Evolutionary conservation across 2,888 invertebrate species (phyloP).

Genomic region (Orthosia incerta): DNA sequence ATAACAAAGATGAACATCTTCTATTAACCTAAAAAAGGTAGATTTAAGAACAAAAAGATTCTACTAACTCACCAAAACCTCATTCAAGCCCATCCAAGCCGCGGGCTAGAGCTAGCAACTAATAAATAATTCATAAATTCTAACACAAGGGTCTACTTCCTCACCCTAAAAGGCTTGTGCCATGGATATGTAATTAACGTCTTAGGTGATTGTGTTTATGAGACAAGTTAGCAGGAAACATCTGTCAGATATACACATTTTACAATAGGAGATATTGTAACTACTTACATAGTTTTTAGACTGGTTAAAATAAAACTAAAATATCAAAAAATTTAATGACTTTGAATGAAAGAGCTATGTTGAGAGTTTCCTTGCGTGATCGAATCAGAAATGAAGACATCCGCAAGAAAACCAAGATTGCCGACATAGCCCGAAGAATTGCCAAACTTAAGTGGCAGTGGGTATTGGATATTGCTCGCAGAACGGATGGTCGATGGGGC

Average conservation of each 20-base stretch:
- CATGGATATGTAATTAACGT: slow-evolving; percentile 48
- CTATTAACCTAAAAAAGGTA: neutral
- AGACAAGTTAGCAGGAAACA: slow-evolving; percentile 24
- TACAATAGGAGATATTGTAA: neutral
- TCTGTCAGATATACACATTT: slow-evolving; percentile 25
- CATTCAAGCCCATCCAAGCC: neutral
- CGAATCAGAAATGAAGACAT: too few species aligned
- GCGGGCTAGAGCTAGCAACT: neutral
- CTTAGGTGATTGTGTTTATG: slow-evolving; percentile 13
- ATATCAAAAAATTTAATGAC: too few species aligned
- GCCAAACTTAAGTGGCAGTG: too few species aligned
- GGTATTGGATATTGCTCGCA: too few species aligned
- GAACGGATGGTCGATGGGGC: too few species aligned
- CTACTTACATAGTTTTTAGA: too few species aligned
- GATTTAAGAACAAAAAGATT: neutral
- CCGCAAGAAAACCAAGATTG: too few species aligned
- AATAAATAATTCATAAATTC: slow-evolving; percentile 47
- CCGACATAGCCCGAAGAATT: too few species aligned
- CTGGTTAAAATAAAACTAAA: too few species aligned
- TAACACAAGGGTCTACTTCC: slow-evolving; percentile 12
- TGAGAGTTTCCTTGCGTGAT: too few species aligned
- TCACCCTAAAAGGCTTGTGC: slow-evolving; percentile 22
- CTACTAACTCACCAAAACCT: neutral
- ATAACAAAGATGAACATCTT: too few species aligned
- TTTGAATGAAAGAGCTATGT: too few species aligned